Percentiles rank a stretch among this genome's conserved stretches.
phyloP scores from a whole-genome alignment of 1,140 invertebrate genomes.

The Heliothis subflexa region DNA sequence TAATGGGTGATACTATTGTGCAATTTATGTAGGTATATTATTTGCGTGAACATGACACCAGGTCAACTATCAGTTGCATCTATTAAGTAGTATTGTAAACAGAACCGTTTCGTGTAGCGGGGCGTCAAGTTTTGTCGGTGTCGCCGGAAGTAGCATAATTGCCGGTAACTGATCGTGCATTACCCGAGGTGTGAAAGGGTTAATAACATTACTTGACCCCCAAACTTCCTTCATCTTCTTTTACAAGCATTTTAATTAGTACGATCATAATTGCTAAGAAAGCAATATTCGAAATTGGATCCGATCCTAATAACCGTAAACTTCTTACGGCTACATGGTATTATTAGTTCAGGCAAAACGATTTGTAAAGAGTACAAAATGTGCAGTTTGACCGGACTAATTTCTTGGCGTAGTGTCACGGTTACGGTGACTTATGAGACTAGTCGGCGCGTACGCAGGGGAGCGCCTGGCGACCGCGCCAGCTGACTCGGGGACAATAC shows the following conservation, averaged over 20 bases:
- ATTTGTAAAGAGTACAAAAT: constrained; percentile 8
- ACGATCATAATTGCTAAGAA: constrained; percentile 8
- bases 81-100: constrained; percentile 47
- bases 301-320: background rate
- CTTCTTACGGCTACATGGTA: constrained; percentile 8
- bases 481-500: constrained; percentile 81
- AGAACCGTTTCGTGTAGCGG: constrained; percentile 37
- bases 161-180: constrained; percentile 73
- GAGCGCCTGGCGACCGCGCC: constrained; percentile 69
- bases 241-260: constrained; percentile 25
- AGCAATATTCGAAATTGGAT: constrained; percentile 5
- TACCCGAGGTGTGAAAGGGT: constrained; percentile 79
- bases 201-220: constrained; percentile 81
- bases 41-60: constrained; percentile 9
- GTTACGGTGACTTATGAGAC: constrained; percentile 65
- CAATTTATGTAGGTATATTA: background rate
- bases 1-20: background rate
- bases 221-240: constrained; percentile 61
- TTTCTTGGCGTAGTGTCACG: constrained; percentile 36
- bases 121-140: constrained; percentile 53
- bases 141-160: constrained; percentile 76
- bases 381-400: constrained; percentile 42
- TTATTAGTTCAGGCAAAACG: constrained; percentile 11
- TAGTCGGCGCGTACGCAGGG: constrained; percentile 56
- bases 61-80: constrained; percentile 44